Evolutionary conservation across 2,113 vertebrate genomes (phyloP).

Genomic region (Cyanocitta stelleri): DNA sequence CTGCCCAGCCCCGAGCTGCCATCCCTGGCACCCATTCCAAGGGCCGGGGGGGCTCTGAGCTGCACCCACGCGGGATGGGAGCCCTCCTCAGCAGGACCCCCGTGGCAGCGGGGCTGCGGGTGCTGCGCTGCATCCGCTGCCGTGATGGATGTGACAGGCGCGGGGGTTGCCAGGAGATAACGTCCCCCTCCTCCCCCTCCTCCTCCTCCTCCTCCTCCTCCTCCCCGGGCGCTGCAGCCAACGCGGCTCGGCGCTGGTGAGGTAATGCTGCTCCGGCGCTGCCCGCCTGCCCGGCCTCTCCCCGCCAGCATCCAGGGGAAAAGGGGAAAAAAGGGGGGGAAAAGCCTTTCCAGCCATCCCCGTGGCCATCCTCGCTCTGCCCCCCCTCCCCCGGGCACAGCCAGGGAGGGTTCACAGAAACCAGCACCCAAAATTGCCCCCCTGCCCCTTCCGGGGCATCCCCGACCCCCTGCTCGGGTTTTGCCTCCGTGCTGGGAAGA

Average conservation of each 20-base stretch:
- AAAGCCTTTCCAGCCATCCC: background rate
- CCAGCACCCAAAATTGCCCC: background rate
- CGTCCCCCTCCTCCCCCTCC: slow-evolving; percentile 20
- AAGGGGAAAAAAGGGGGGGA: fast-evolving
- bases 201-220: background rate
- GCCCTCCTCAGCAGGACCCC: background rate
- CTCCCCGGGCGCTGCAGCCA: slow-evolving; percentile 29
- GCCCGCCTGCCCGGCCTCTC: background rate
- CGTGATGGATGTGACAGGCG: slow-evolving; percentile 30
- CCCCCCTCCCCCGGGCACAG: background rate
- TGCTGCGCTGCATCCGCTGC: background rate
- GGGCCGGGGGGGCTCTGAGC: background rate
- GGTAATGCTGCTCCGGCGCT: slow-evolving; percentile 9
- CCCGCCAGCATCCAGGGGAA: background rate
- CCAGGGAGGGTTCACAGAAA: background rate
- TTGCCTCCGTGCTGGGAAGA: fast-evolving
- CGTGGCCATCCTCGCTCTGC: background rate
- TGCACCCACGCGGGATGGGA: background rate
- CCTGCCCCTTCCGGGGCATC: fast-evolving
- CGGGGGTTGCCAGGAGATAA: slow-evolving; percentile 56
- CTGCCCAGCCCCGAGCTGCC: background rate
- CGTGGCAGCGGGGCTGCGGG: background rate
- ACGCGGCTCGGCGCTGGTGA: slow-evolving; percentile 3
- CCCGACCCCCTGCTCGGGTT: fast-evolving
- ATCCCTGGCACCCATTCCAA: background rate